phyloP scores from a whole-genome alignment of 2,797 vertebrate genomes.

The Novumbra hubbsi region DNA sequence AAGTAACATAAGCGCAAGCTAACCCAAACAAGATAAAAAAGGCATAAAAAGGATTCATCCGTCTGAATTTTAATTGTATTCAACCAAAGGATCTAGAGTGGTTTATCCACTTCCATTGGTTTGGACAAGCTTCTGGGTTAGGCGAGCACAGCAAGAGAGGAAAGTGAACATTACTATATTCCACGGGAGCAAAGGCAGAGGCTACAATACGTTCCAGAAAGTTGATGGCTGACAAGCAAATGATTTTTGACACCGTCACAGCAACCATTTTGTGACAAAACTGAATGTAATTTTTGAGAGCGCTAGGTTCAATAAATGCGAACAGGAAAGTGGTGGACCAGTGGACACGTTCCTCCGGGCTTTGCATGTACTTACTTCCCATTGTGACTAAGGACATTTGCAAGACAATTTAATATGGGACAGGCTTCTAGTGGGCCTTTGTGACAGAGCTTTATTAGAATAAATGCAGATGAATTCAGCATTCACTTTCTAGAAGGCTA shows the following conservation, averaged over 20 bases:
- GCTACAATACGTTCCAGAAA: neutral
- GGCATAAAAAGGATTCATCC: neutral
- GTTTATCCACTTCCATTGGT: neutral
- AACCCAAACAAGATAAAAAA: neutral
- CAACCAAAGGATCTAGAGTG: neutral
- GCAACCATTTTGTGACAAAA: neutral
- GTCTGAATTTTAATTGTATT: neutral
- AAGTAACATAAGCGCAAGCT: neutral
- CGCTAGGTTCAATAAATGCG: neutral
- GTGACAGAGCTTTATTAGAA: neutral
- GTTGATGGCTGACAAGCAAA: neutral
- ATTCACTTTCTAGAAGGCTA: neutral
- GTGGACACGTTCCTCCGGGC: neutral
- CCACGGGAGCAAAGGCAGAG: neutral
- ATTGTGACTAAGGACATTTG: neutral
- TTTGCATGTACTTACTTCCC: neutral
- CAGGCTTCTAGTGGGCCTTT: neutral
- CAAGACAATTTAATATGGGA: neutral
- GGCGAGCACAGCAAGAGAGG: neutral
- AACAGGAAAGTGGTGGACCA: neutral
- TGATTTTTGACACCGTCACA: neutral
- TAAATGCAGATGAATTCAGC: neutral
- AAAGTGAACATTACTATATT: neutral
- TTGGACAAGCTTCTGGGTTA: neutral
- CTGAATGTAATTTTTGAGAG: neutral